These are phyloP conservation scores for Cylindroiulus punctatus DNA, from an alignment of 2,888 invertebrate species.

Conservation along the genomic window DNA sequence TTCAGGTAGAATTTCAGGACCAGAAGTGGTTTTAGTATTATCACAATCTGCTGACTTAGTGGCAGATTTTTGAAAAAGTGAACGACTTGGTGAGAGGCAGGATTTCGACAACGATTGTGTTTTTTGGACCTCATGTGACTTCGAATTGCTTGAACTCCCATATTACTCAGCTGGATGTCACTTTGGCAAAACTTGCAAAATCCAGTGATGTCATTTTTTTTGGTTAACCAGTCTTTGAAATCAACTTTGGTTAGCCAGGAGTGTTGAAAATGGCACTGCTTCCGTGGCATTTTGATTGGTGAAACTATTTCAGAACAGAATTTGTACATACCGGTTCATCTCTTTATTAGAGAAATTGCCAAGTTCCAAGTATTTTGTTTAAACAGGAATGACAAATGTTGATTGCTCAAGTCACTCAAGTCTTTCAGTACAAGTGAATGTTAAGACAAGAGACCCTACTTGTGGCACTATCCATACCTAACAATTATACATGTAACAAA, in stretches of 20 bases:
- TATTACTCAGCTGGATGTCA: slow-evolving; percentile 26
- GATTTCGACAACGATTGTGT: slow-evolving; percentile 15
- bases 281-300: background rate
- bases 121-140: slow-evolving; percentile 43
- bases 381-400: too few relatives aligned
- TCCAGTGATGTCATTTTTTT: background rate
- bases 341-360: too few relatives aligned
- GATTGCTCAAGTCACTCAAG: too few relatives aligned
- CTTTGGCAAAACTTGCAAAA: slow-evolving; percentile 47
- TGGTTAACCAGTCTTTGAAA: slow-evolving; percentile 24
- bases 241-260: background rate
- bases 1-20: background rate
- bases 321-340: background rate
- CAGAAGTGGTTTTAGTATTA: background rate
- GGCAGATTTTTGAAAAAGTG: slow-evolving; percentile 25
- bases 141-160: slow-evolving; percentile 28
- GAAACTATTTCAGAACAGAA: background rate
- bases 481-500: too few relatives aligned
- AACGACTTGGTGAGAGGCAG: slow-evolving; percentile 13
- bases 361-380: too few relatives aligned
- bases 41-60: slow-evolving; percentile 33
- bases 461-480: too few relatives aligned
- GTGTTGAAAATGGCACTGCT: background rate
- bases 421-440: too few relatives aligned
- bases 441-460: too few relatives aligned